These are phyloP conservation scores for Drosophila fungiperda DNA, from an alignment of 2,888 invertebrate species.

Conservation along the genomic window DNA sequence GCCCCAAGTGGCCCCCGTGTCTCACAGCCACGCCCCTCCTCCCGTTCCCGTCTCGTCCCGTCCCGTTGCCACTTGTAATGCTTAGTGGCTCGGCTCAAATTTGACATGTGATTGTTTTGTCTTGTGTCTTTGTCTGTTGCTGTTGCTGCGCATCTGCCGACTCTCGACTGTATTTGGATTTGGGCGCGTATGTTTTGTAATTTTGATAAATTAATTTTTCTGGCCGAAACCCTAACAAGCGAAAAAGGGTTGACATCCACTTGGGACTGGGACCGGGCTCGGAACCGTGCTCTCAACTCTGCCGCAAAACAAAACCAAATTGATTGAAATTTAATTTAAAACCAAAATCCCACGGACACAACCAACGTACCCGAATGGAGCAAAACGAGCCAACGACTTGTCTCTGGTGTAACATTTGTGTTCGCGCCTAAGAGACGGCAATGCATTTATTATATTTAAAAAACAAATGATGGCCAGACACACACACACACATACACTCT, in stretches of 20 bases:
- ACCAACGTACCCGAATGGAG: background rate
- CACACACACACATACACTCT: background rate
- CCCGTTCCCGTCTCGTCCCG: background rate
- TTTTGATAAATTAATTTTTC: constrained; percentile 83
- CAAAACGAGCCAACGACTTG: constrained; percentile 31
- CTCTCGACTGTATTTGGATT: constrained; percentile 32
- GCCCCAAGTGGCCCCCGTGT: constrained; percentile 44
- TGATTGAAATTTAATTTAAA: constrained; percentile 78
- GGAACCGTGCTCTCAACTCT: constrained; percentile 17
- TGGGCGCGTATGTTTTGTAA: constrained; percentile 60
- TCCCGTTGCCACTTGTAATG: constrained; percentile 35
- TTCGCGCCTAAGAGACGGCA: constrained; percentile 28
- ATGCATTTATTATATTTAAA: constrained; percentile 46
- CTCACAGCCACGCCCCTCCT: background rate
- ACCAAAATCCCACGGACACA: constrained; percentile 40
- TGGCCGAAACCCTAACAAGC: constrained; percentile 39
- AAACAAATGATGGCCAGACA: constrained; percentile 11
- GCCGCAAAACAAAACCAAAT: constrained; percentile 54
- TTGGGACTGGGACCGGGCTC: constrained; percentile 52
- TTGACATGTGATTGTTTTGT: constrained; percentile 82
- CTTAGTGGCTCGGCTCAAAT: constrained; percentile 77
- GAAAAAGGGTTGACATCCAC: constrained; percentile 77
- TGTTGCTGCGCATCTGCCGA: constrained; percentile 48
- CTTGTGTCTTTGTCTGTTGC: constrained; percentile 38
- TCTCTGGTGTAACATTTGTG: constrained; percentile 73